phyloP scores from a whole-genome alignment of 2,888 invertebrate genomes.

The Gonocerus acuteangulatus region DNA sequence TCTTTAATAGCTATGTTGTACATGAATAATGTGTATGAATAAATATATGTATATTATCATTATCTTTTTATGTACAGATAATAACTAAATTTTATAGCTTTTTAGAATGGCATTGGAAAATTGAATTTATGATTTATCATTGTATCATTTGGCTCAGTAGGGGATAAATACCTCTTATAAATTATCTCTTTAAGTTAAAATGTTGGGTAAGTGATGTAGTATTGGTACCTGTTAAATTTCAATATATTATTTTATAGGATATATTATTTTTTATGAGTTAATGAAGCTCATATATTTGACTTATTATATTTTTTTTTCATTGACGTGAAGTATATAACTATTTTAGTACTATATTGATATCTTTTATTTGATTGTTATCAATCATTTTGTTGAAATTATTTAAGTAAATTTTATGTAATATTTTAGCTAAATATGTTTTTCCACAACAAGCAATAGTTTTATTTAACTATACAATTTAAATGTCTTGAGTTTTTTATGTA shows the following conservation, averaged over 20 bases:
- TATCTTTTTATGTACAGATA: constrained; percentile 9
- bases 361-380: too few species aligned
- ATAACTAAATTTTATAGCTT: neutral
- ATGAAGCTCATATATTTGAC: too few species aligned
- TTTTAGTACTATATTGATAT: too few species aligned
- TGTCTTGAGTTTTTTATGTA: neutral
- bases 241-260: neutral
- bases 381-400: too few species aligned
- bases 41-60: neutral
- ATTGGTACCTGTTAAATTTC: neutral
- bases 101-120: neutral
- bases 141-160: constrained; percentile 2
- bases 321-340: too few species aligned
- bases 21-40: neutral
- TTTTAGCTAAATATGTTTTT: too few species aligned
- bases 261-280: too few species aligned
- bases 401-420: too few species aligned
- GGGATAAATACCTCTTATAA: neutral
- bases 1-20: neutral
- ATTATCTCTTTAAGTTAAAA: neutral
- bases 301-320: too few species aligned
- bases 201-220: neutral
- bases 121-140: constrained; percentile 2
- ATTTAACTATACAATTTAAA: neutral
- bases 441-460: neutral